Base-by-base conservation (phyloP, 2,797 vertebrate genomes). In the Mastacembelus armatus region DNA sequence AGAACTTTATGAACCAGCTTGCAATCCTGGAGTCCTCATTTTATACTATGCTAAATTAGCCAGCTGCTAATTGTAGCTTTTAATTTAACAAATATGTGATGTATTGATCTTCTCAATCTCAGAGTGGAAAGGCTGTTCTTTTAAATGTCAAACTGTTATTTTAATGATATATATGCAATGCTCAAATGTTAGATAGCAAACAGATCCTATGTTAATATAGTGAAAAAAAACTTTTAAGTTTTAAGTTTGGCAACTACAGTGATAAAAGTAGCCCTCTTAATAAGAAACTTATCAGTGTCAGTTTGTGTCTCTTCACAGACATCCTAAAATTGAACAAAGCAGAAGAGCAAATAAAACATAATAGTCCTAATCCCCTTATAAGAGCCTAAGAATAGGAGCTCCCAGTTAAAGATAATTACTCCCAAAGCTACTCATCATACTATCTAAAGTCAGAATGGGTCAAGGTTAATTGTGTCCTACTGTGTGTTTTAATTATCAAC, bases 401-500 rank as follows among this genome's bases (percentile, higher is more conserved):
- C 18, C 5, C 18, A 47, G 18, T 61, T 58, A 67, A 61, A 73
- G 38, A 51, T 61, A 60, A 54, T 33, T 19, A 24, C 19, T 66
- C 33, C 33, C 21, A n/a, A 9, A 73, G 44, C 43, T 30, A 66
- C 29, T 64, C n/a, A 69, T 70, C 49, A 75, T 67, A 32, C 38
- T 69, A 38, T 63, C 62, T 59, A 12, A 68, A 26, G 33, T 45
- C 50, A 38, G 15, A n/a, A 22, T 16, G 21, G 27, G 36, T 35
- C 58, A 48, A 52, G 52, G 54, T 74, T 58, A 69, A 66, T 54
- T 61, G 18, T 40, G 27, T n/a, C 42, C 10, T 18, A 54, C 49
- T 43, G 30, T 36, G n/a, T 22, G 73, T 32, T 69, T 62, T 69
- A 71, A 71, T 67, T 45, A 54, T 32, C 7, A 71, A 24, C 44